Evolutionary conservation across 1,140 invertebrate species (phyloP), one percentile per base, ranked within the genome.

Genomic region (Scaptomyza hsui): DNA sequence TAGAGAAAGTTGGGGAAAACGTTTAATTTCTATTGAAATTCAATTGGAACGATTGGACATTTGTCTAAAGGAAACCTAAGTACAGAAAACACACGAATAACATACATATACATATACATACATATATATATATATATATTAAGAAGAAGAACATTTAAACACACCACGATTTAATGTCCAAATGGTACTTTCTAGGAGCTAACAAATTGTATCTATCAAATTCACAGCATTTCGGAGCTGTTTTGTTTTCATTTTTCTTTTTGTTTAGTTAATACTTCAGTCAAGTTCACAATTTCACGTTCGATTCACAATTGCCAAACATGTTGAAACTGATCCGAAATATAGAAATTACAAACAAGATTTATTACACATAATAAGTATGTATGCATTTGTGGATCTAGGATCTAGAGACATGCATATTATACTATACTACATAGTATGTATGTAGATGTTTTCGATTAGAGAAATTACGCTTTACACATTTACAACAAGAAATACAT

Each of bases 401-500:
- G 47, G 29, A 39, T 39, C 62, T 49, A 26, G 24, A 48, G 42
- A 65, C 52, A 48, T 64, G 32, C 18, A 47, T 37, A 44, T 24
- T 49, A 56, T 48, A 32, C 13, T n/a, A n/a, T n/a, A n/a, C 29
- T 39, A 44, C n/a, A 13, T 42, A 5, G n/a, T 26, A 21, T 48
- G 4, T 57, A 26, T 26, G 24, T 15, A 24, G 15, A 13, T 13
- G 32, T 13, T 35, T 48, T 37, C 32, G n/a, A 29, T 57, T 13
- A 55, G n/a, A 39, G 19, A 18, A 19, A 19, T 35, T 32, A n/a
- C 42, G 49, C 16, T 52, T 52, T 39, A 62, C 48, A 69, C 48
- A 69, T 62, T 60, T 51, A 80, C 60, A 79, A 47, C 49, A 49
- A 79, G 51, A 49, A 61, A 64, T 57, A 78, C 44, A 57, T 72